Evolutionary conservation across 2,888 invertebrate species (phyloP), one percentile per base, ranked within the genome.

Genomic region (Colostygia pectinataria): DNA sequence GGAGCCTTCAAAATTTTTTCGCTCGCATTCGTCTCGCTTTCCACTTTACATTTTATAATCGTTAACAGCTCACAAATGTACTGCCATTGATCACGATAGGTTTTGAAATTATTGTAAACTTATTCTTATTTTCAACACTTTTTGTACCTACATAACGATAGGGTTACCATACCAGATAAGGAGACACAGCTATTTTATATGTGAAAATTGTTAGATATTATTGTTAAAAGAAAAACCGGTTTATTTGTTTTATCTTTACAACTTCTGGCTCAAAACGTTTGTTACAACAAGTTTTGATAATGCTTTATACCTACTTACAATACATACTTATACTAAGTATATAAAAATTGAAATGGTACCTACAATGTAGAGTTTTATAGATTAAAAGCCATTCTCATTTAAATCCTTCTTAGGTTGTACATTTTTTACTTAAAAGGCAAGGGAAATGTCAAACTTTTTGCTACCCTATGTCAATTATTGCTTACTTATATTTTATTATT

Each of bases 1-100:
- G 57, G 66, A 66, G 61, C 59, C 57, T 69, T 57, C 55, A 46
- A 65, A 61, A 44, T 37, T 60, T 14, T 13, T 59, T 53, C 39
- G 52, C 55, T 59, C 59, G 57, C 60, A 66, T 68, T 73, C 62
- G 61, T 69, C 64, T 66, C 60, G 63, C 65, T 68, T 67, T 73
- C 64, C 59, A 69, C 63, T 57, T 41, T 54, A 38, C 53, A 61
- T 45, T 53, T 42, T 57, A 53, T 29, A 33, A 42, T 55, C 48
- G 57, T 59, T 43, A 53, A 25, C 40, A 46, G 29, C 39, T 42
- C 46, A 46, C 42, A 61, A 3, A 20, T 41, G 53, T 37, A 57
- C 59, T 63, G 57, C 59, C 36, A 38, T 39, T 52, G 49, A 57
- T 51, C 63, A 65, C 57, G 59, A 57, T 47, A 57, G 8, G 25